Evolutionary conservation across 2,888 invertebrate species (phyloP), one percentile per base, ranked within the genome.

Genomic region (Ichneumoninae sp.): DNA sequence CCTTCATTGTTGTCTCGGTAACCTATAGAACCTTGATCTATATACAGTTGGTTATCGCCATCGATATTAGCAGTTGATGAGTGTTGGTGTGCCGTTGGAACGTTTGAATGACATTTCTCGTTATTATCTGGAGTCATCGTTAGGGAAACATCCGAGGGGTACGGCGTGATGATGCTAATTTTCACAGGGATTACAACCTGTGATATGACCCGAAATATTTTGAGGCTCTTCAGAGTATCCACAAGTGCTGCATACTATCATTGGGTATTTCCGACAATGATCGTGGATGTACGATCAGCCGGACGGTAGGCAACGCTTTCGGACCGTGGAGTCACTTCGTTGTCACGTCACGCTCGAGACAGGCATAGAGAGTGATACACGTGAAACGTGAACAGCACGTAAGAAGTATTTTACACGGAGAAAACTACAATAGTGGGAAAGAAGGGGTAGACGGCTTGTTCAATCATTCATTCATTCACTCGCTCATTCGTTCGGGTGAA

Each of bases 381-480:
- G 47, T 30, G 65, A 75, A 40, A 65, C 66, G 71, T 71, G 19
- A 83, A 68, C 71, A 50, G 68, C 68, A 69, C 69, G 75, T 66
- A 66, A 62, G 72, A 36, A 52, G 30, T 60, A 50, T 79, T 71
- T 68, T 4, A 33, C n/a, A 52, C 50, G 22, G 22, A 44, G 30
- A 36, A 60, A 66, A 50, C 44, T 22, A 69, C 47, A 50, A 76
- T 65, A 50, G 54, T 30, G 52, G 22, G 50, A 26, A 19, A 5
- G n/a, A 52, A 52, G 19, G n/a, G 60, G 62, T 33, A 52, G 30
- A 66, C 30, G n/a, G 72, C 80, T 77, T 26, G 62, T 33, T 62
- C 30, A 33, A 30, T 62, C 62, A 33, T 62, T 62, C 40, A 26
- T 74, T 62, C 40, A n/a, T 74, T 78, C 40, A 50, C 70, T 78